phyloP scores from a whole-genome alignment of 2,113 vertebrate species.

The Catharus bicknelli region DNA sequence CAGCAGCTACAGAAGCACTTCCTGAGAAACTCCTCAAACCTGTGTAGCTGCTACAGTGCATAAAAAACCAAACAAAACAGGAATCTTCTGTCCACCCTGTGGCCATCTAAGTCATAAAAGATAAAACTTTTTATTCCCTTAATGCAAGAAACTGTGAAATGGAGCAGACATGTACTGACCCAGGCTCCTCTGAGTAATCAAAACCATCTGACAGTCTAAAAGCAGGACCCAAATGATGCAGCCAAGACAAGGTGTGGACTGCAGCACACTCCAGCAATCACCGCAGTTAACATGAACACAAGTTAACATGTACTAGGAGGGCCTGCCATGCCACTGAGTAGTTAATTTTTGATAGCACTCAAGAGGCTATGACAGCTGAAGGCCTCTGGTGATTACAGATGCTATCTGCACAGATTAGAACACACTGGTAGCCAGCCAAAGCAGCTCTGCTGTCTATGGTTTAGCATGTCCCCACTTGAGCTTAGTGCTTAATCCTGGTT shows the following conservation, averaged over 20 bases:
- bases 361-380: not conserved
- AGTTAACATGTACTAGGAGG: not conserved
- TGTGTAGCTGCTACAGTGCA: not conserved
- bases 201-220: not conserved
- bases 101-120: not conserved
- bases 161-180: not conserved
- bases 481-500: constrained; percentile 55
- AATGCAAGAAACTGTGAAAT: not conserved
- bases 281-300: not conserved
- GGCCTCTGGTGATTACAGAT: constrained; percentile 3
- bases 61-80: not conserved
- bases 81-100: not conserved
- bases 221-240: not conserved
- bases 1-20: not conserved
- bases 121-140: not conserved
- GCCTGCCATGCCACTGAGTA: not conserved
- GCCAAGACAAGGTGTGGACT: not conserved
- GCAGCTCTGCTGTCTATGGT: constrained; percentile 12
- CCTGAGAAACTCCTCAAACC: not conserved
- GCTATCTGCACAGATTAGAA: constrained; percentile 34
- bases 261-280: not conserved
- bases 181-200: not conserved
- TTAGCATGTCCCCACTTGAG: constrained; percentile 34
- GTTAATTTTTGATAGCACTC: not conserved
- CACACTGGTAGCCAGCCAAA: constrained; percentile 10